Evolutionary conservation across 1,140 invertebrate genomes (phyloP).

Genomic region (Tetramorium simillimum): DNA sequence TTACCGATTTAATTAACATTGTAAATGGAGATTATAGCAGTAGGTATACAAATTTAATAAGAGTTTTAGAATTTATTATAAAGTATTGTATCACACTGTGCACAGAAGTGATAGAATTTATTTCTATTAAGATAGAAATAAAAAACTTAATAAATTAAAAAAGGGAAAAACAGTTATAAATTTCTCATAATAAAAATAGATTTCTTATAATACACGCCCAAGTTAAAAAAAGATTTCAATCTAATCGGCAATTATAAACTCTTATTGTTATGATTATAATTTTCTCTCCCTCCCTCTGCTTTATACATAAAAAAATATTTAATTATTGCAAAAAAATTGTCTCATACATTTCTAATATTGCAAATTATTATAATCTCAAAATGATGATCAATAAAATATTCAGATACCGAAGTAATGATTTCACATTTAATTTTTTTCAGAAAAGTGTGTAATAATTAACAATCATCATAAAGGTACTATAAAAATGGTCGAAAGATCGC

Average conservation of each 20-base stretch:
- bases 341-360: not conserved
- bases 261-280: not conserved
- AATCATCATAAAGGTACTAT: constrained; percentile 7
- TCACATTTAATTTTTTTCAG: not conserved
- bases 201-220: not conserved
- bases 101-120: not conserved
- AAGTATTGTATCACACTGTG: not conserved
- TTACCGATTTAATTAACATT: not conserved
- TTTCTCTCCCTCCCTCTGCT: not conserved
- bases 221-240: not conserved
- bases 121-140: not conserved
- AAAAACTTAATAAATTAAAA: not conserved
- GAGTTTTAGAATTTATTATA: not conserved
- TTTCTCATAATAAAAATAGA: not conserved
- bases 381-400: constrained; percentile 3
- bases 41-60: not conserved
- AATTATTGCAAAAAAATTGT: not conserved
- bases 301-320: not conserved
- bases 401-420: not conserved
- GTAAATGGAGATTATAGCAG: not conserved
- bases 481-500: not conserved
- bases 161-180: not conserved
- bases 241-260: not conserved
- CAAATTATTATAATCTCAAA: constrained; percentile 17
- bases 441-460: not conserved